Evolutionary conservation across 2,888 invertebrate species (phyloP).

Genomic region (Digitonthophagus gazella): DNA sequence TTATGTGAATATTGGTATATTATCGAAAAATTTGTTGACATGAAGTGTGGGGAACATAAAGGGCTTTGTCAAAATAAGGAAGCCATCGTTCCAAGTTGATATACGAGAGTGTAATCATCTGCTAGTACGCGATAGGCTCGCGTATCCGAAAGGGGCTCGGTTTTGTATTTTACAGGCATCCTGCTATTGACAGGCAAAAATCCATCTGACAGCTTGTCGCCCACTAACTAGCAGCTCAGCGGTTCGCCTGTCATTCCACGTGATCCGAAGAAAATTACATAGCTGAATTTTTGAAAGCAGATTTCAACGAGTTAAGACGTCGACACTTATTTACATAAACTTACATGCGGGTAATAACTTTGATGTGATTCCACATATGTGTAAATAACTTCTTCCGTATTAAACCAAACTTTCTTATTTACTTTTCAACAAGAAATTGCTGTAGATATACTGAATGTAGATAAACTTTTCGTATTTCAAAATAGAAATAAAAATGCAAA

Average conservation of each 20-base stretch:
- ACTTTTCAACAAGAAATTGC: no score
- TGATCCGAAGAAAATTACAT: conserved; percentile 47
- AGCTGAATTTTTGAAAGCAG: conserved; percentile 37
- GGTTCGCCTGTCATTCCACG: conserved; percentile 30
- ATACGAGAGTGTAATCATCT: background rate
- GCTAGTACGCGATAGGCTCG: background rate
- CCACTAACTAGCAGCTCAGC: conserved; percentile 40
- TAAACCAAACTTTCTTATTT: no score
- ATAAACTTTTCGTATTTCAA: no score
- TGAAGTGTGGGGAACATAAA: background rate
- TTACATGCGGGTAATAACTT: no score
- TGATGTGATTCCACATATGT: no score
- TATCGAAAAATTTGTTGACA: background rate
- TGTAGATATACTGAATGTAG: no score
- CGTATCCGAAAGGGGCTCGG: conserved; percentile 17
- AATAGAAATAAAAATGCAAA: no score
- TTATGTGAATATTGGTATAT: no score
- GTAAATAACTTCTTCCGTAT: no score
- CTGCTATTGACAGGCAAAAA: conserved; percentile 45
- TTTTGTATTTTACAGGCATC: conserved; percentile 41
- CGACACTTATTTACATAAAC: no score
- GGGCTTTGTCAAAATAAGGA: background rate
- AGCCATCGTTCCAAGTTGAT: background rate
- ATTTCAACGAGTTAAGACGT: no score
- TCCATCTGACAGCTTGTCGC: conserved; percentile 45